Evolutionary conservation across 1,140 invertebrate species (phyloP).

Genomic region (Drusus annulatus): DNA sequence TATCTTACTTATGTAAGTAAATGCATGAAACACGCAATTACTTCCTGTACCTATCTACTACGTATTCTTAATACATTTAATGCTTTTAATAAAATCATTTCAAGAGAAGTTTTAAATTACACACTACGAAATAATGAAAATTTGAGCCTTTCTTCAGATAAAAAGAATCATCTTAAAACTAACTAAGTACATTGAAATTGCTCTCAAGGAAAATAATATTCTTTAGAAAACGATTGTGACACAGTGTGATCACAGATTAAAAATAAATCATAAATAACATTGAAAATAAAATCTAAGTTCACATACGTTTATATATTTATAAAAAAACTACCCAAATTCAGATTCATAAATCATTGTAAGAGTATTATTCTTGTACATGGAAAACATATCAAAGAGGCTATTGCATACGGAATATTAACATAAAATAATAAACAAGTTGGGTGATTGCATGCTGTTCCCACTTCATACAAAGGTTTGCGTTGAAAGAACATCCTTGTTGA

Average conservation of each 20-base stretch:
- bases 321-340: neutral
- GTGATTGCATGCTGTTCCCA: too few relatives aligned
- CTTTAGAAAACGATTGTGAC: conserved; percentile 45
- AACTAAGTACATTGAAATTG: conserved; percentile 31
- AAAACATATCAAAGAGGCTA: too few relatives aligned
- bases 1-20: too few relatives aligned
- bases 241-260: conserved; percentile 46
- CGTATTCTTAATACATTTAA: too few relatives aligned
- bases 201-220: conserved; percentile 5
- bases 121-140: conserved; percentile 47
- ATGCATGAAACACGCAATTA: too few relatives aligned
- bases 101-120: conserved; percentile 2
- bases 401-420: too few relatives aligned
- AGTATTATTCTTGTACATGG: too few relatives aligned
- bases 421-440: too few relatives aligned
- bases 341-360: too few relatives aligned
- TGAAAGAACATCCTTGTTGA: too few relatives aligned
- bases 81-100: conserved; percentile 11
- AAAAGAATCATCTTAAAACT: conserved; percentile 31
- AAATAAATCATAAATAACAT: conserved; percentile 52
- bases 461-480: too few relatives aligned
- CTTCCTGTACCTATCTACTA: too few relatives aligned
- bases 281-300: conserved; percentile 33
- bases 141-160: conserved; percentile 55
- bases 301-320: conserved; percentile 12